Evolutionary conservation across 2,888 invertebrate genomes (phyloP), one percentile per base, ranked within the genome.

Genomic region (Apamea crenata): DNA sequence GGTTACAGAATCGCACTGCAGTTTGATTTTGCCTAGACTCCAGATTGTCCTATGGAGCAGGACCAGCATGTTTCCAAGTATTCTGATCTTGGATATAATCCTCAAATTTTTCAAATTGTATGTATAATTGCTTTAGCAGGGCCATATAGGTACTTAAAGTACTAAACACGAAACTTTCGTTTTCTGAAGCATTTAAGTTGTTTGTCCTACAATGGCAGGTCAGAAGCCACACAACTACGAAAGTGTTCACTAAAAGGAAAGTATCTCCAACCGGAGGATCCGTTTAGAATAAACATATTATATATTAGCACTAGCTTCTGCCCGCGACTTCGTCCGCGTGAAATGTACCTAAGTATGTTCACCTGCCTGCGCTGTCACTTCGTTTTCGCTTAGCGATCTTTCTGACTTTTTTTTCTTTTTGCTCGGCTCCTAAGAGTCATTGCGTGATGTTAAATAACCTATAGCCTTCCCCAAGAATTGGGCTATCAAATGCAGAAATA

Each of bases 191-290:
- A 61, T 53, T 36, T 72, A 12, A 53, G 25, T 47, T 56, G 53
- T 74, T 25, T 47, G 72, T 56, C 63, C 25, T 59, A 78, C 70
- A 81, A 80, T 63, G 44, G 75, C 63, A 56, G 81, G 83, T 88
- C 79, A 83, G 69, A 53, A 77, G 83, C 79, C 77, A 75, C 1
- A 67, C 59, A 68, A 67, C 59, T 68, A 74, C 18, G 79, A 82
- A 81, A 80, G 77, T 74, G 74, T 77, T 65, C 70, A 71, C 36
- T 65, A 47, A 82, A 87, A 67, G 36, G 83, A 87, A 85, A 87
- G 81, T 85, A n/a, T 25, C 65, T 44, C 36, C 44, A 25, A 36
- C 32, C 50, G 25, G 53, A 71, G 68, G 53, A 69, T 61, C 29
- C 25, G 21, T 56, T 56, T 63, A 65, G 10, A 73, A 25, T 36